Evolutionary conservation across 2,888 invertebrate genomes (phyloP), one percentile per base, ranked within the genome.

Genomic region (Drosophila vallismaia): DNA sequence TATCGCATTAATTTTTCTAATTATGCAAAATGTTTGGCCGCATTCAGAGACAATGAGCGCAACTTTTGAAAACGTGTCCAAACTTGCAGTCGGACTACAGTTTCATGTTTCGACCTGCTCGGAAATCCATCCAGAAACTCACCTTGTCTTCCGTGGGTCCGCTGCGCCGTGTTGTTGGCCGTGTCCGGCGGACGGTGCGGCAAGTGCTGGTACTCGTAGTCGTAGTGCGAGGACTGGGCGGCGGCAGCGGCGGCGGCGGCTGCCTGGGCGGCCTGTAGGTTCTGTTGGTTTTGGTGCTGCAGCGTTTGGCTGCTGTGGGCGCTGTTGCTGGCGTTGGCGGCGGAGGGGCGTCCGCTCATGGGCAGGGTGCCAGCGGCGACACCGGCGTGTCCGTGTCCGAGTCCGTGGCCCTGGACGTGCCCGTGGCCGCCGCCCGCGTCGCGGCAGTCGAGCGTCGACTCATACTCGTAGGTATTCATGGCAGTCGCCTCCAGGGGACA

Each of bases 391-490:
- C 42, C 83, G 75, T 80, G 60, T 40, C 59, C 60, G 26, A 58
- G 60, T 24, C 24, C 60, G 38, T 60, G 60, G 29, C 29, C 57
- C 4, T 60, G 59, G 36, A 38, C 46, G 38, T 38, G 58, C 7
- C 55, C 84, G 75, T 80, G 86, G 67, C 86, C 89, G 64, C 90
- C 90, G 70, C 91, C 88, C 67, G 75, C 88, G 80, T 92, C 92
- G 72, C 91, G 91, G 84, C 92, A 92, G 82, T 92, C 92, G 80
- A 91, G 89, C 77, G 92, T 91, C 54, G 92, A 91, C 84, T 92
- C 92, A 88, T 91, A 92, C 86, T 92, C 92, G 88, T 92, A 92
- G 76, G 91, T 90, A 91, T 91, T 92, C 92, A 92, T 92, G 73
- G 82, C 89, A 81, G 84, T 86, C 78, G 90, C 86, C 80, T 90